Evolutionary conservation across 2,888 invertebrate genomes (phyloP).

Genomic region (Oscheius sp.): DNA sequence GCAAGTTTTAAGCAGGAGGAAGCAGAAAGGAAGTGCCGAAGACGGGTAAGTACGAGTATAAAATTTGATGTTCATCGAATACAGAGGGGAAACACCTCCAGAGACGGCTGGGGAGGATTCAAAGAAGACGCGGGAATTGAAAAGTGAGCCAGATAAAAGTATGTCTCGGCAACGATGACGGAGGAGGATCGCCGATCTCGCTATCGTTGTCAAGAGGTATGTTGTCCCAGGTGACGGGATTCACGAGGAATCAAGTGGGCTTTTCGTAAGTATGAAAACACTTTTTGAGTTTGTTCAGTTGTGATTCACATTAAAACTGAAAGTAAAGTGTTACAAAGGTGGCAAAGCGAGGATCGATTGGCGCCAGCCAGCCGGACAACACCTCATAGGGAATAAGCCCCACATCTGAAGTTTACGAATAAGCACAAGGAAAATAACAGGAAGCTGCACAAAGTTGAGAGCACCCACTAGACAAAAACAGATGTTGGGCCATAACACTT

Average conservation of each 20-base stretch:
- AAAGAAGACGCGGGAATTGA: background rate
- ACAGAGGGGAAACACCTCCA: background rate
- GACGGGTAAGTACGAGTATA: background rate
- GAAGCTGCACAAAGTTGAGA: background rate
- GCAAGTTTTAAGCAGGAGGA: background rate
- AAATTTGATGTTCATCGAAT: background rate
- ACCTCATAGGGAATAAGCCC: constrained; percentile 23
- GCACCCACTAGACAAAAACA: too few relatives aligned
- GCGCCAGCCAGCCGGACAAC: constrained; percentile 29
- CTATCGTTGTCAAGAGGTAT: constrained; percentile 22
- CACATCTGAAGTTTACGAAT: background rate
- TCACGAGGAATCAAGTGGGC: constrained; percentile 10
- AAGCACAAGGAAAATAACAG: constrained; percentile 8
- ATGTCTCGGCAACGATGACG: constrained; percentile 9
- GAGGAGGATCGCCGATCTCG: constrained; percentile 28
- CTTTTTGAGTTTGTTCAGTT: background rate
- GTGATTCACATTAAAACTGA: background rate
- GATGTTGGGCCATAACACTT: too few relatives aligned
- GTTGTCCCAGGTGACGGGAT: constrained; percentile 25
- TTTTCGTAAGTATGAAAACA: constrained; percentile 8
- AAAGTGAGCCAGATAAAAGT: too few relatives aligned
- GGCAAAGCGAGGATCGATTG: constrained; percentile 31
- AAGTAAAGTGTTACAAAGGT: constrained; percentile 20
- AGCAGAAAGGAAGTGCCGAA: background rate
- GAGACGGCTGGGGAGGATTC: background rate